A percentile compares a stretch with the other conserved stretches of the same genome.
Conservation (phyloP, 2,797 vertebrate genomes). For the Botia kubotai region DNA sequence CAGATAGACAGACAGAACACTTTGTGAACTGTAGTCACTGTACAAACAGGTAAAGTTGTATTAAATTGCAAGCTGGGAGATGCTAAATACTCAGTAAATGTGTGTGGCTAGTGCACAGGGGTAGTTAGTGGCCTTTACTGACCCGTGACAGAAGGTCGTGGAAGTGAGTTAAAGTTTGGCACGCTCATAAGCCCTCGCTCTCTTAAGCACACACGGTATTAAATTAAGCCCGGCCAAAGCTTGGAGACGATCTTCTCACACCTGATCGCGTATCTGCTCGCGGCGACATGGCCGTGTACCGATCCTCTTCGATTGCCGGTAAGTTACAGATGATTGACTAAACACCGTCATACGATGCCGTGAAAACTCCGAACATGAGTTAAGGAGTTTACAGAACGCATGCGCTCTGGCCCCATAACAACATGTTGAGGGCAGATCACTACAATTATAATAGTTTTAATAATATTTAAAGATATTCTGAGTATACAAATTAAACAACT, state of each 20-base stretch:
- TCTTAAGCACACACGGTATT: constrained; percentile 80
- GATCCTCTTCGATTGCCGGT: constrained; percentile 54
- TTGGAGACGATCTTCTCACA: constrained; percentile 69
- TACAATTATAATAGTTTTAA: neutral
- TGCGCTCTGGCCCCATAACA: neutral
- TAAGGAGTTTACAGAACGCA: neutral
- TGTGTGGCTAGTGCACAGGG: neutral
- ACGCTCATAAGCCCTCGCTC: constrained; percentile 64
- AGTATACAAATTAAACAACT: neutral
- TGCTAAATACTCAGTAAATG: neutral
- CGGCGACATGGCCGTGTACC: constrained; percentile 69
- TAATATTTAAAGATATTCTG: neutral
- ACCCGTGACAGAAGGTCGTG: constrained; percentile 52
- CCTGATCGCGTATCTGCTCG: constrained; percentile 47
- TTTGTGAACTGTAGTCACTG: no score
- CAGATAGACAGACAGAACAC: no score
- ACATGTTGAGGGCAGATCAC: neutral
- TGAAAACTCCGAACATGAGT: constrained; percentile 1
- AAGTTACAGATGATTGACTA: constrained; percentile 64
- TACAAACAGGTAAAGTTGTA: neutral
- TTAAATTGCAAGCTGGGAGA: neutral
- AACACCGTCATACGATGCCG: constrained; percentile 52
- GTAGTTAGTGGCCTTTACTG: constrained; percentile 43
- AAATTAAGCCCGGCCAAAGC: constrained; percentile 73
- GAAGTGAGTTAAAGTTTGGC: constrained; percentile 55